These are phyloP conservation scores for Frankliniella intonsa DNA, from an alignment of 2,888 invertebrate genomes.

Conservation along the genomic window DNA sequence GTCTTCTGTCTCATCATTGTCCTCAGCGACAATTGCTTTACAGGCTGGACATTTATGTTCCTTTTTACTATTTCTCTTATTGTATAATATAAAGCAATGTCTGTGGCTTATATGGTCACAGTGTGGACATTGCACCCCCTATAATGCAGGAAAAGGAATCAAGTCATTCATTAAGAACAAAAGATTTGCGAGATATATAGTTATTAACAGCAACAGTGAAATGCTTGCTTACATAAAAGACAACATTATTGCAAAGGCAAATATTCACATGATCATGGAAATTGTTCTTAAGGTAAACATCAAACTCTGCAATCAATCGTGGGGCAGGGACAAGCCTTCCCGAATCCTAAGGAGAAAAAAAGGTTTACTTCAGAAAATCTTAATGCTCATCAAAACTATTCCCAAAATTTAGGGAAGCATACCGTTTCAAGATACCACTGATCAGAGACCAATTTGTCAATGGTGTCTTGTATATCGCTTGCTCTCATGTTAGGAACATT, in stretches of 20 bases:
- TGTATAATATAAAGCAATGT: not conserved
- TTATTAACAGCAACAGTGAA: not conserved
- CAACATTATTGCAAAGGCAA: not conserved
- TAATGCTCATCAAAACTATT: not conserved
- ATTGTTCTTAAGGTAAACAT: not conserved
- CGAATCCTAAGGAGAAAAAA: not conserved
- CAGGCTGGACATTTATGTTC: not conserved
- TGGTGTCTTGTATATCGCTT: not conserved
- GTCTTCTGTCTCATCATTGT: not conserved
- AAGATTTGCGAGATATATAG: not conserved
- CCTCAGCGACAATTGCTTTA: not conserved
- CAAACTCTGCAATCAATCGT: not conserved
- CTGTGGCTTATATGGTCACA: not conserved
- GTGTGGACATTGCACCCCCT: not conserved
- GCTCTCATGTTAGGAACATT: not conserved
- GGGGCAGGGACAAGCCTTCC: not conserved
- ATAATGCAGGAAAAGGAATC: not conserved
- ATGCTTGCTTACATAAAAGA: not conserved
- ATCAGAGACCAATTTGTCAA: not conserved
- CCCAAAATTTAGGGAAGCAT: not conserved
- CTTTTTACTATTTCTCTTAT: not conserved
- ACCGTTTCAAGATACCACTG: slow-evolving; percentile 7
- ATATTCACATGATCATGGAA: not conserved
- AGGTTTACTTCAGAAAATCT: not conserved
- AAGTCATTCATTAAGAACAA: not conserved